A percentile compares a stretch with the other conserved stretches of the same genome.
These are phyloP conservation scores for Choristoneura rosaceana DNA, from an alignment of 2,888 invertebrate genomes.

Conservation along the genomic window DNA sequence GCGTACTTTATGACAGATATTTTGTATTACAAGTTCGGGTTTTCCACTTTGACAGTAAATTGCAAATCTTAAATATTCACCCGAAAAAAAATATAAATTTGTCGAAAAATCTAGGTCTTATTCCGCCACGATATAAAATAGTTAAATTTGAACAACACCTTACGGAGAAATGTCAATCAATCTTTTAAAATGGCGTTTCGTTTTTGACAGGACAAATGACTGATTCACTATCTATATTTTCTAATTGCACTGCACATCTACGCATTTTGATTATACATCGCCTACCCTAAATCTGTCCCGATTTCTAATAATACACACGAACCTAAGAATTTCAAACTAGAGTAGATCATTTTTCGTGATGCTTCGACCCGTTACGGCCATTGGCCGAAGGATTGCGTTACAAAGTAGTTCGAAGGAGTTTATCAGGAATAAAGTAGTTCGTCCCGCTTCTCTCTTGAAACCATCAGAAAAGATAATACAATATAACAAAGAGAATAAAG, in stretches of 20 bases:
- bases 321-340: conserved; percentile 1
- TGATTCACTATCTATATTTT: no score
- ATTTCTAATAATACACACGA: conserved; percentile 23
- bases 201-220: neutral
- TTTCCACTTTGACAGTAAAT: no score
- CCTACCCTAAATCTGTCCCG: conserved; percentile 22
- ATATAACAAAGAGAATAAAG: conserved; percentile 80
- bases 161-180: neutral
- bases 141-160: neutral
- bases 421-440: conserved; percentile 74
- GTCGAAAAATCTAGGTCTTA: no score
- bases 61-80: no score
- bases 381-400: conserved; percentile 63
- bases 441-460: conserved; percentile 73
- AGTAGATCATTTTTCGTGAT: conserved; percentile 51
- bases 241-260: no score
- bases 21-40: no score
- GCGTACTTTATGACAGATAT: no score
- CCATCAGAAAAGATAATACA: conserved; percentile 76
- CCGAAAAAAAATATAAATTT: no score
- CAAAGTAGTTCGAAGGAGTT: conserved; percentile 65
- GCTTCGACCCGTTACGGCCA: conserved; percentile 68
- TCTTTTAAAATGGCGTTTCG: conserved; percentile 26
- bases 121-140: neutral
- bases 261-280: conserved; percentile 5